Conservation (phyloP, 2,888 invertebrate genomes). For the Cosmia trapezina region DNA sequence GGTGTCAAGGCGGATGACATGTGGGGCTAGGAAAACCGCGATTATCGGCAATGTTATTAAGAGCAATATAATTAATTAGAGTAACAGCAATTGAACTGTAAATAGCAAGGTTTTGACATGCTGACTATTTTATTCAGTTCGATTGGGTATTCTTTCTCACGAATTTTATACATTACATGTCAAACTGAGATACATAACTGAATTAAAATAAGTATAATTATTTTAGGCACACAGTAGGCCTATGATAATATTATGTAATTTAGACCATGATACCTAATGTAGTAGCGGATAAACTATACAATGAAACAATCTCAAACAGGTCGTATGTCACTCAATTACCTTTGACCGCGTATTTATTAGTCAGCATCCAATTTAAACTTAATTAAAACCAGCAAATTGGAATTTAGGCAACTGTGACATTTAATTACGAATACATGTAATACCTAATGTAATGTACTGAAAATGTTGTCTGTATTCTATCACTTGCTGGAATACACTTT, state of each 20-base stretch:
- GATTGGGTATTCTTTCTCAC: background rate
- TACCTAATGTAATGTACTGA: background rate
- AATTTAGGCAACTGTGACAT: conserved; percentile 14
- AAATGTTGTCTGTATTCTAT: background rate
- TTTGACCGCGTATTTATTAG: conserved; percentile 32
- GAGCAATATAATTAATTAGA: background rate
- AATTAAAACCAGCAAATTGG: conserved; percentile 39
- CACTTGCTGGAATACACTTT: no score
- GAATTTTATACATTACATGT: background rate
- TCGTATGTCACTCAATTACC: conserved; percentile 33
- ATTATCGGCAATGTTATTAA: background rate
- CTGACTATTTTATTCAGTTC: background rate
- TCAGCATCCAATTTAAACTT: conserved; percentile 33
- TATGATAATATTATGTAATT: background rate
- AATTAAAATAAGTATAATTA: background rate
- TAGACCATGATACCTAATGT: no score
- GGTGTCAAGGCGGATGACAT: conserved; percentile 67
- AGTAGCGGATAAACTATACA: conserved; percentile 1
- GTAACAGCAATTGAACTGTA: background rate
- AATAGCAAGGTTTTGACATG: background rate
- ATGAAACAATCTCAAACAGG: conserved; percentile 35
- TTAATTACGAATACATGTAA: conserved; percentile 5
- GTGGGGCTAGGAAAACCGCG: conserved; percentile 67
- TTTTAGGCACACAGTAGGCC: no score
- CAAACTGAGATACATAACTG: background rate